Base-by-base conservation (phyloP, 2,888 invertebrate genomes). In the Yponomeuta sedellus region DNA sequence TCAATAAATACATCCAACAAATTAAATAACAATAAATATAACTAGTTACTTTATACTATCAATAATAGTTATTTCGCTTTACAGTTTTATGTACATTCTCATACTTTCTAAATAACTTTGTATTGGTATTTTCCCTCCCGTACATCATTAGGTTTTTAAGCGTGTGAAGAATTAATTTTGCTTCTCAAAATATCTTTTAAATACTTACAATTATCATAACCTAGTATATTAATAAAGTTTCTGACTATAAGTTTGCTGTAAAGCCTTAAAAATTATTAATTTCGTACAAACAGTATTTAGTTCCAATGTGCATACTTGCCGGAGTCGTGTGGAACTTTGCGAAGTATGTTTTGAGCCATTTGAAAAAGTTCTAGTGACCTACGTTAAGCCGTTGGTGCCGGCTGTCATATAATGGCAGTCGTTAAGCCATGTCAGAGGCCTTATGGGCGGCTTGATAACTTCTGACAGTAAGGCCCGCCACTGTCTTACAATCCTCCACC, bases 11-110 rank as follows among this genome's bases (percentile, higher is more conserved):
- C 44, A 52, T 16, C 44, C 44, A 52, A 52, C 44, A 52, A 52
- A 52, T 52, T 52, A 52, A 52, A 52, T 52, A 52, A 52, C 44
- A 52, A 52, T 16, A 52, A 52, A 52, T 52, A 52, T 52, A 52
- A 52, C 44, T 52, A 52, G 44, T 52, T 16, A 52, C 16, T 52
- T 16, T 52, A 52, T 52, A 52, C 16, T 52, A 52, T 16, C 16
- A 12, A 52, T 52, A 52, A 16, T 52, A 52, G 44, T 52, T 52
- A 52, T 52, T 52, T 12, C 16, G 44, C 44, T 52, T 52, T 52
- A 52, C 44, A 52, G 16, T 34, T 52, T 52, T 52, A 52, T 52
- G 12, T 52, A 52, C 44, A 52, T 16, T 16, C 16, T 52, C 44
- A 52, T 52, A 52, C 44, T 52, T 12, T 16, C 44, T 52, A 16